Percentiles rank a stretch among this genome's conserved stretches.
Evolutionary conservation across 2,888 invertebrate species (phyloP).

Genomic region (Polia nebulosa): DNA sequence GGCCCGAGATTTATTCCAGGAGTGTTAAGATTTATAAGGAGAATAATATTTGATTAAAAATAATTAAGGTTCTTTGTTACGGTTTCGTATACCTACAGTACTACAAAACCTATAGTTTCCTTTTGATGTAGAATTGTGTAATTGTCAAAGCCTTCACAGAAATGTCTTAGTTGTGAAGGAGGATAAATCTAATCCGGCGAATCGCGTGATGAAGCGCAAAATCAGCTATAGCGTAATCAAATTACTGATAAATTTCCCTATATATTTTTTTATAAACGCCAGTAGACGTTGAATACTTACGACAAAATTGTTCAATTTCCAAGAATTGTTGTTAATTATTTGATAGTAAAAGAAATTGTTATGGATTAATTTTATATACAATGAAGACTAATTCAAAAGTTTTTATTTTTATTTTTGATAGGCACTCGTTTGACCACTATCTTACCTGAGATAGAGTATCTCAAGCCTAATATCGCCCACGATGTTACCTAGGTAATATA

Average conservation of each 20-base stretch:
- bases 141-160: conserved; percentile 48
- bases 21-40: conserved; percentile 51
- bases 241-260: neutral
- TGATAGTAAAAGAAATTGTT: too few species aligned
- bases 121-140: conserved; percentile 49
- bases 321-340: neutral
- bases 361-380: neutral
- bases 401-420: too few species aligned
- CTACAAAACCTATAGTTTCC: conserved; percentile 42
- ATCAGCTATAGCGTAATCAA: neutral
- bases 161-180: conserved; percentile 20
- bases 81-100: conserved; percentile 10
- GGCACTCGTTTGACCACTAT: too few species aligned
- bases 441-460: too few species aligned
- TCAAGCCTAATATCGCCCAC: neutral
- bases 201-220: neutral
- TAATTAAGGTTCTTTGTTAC: conserved; percentile 51
- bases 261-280: neutral
- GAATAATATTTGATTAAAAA: conserved; percentile 55
- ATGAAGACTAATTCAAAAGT: neutral
- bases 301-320: neutral
- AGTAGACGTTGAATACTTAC: neutral
- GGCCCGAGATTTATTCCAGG: conserved; percentile 58
- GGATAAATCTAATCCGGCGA: conserved; percentile 17
- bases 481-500: neutral